These are phyloP conservation scores for Drosophila asahinai DNA, from an alignment of 1,140 invertebrate species.

Conservation along the genomic window DNA sequence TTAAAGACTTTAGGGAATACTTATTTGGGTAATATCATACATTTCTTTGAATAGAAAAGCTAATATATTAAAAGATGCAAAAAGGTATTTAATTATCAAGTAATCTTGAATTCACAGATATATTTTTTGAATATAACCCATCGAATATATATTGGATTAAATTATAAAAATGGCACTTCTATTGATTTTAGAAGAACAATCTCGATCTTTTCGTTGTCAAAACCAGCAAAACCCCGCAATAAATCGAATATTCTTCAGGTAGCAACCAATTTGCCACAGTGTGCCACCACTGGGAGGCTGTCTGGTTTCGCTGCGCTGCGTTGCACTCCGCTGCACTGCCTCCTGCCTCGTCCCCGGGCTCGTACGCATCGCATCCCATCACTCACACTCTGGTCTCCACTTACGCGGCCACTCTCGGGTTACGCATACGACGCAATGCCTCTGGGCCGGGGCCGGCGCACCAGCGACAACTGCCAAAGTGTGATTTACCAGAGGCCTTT, in stretches of 20 bases:
- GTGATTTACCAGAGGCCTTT: slow-evolving; percentile 77
- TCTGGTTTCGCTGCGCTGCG: slow-evolving; percentile 62
- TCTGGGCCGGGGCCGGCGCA: slow-evolving; percentile 22
- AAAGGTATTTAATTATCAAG: too few species aligned
- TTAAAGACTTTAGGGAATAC: too few species aligned
- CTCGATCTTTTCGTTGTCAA: too few species aligned
- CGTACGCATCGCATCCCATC: slow-evolving; percentile 57
- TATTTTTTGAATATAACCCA: too few species aligned
- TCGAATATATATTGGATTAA: too few species aligned
- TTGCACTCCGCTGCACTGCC: slow-evolving; percentile 52
- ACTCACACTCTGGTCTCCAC: slow-evolving; percentile 56
- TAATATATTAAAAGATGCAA: too few species aligned
- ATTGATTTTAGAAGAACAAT: too few species aligned
- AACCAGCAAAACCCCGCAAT: too few species aligned
- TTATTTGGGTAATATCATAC: too few species aligned
- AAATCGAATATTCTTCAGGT: background rate
- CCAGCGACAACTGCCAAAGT: slow-evolving; percentile 69
- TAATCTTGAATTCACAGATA: too few species aligned
- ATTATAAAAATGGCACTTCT: too few species aligned
- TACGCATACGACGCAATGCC: slow-evolving; percentile 68
- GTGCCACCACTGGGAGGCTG: slow-evolving; percentile 23
- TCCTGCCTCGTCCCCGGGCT: slow-evolving; percentile 3
- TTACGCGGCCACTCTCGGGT: slow-evolving; percentile 58
- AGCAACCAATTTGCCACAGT: slow-evolving; percentile 29
- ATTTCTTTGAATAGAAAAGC: too few species aligned